Conservation (phyloP, 2,888 invertebrate genomes). For the Tineola bisselliella region DNA sequence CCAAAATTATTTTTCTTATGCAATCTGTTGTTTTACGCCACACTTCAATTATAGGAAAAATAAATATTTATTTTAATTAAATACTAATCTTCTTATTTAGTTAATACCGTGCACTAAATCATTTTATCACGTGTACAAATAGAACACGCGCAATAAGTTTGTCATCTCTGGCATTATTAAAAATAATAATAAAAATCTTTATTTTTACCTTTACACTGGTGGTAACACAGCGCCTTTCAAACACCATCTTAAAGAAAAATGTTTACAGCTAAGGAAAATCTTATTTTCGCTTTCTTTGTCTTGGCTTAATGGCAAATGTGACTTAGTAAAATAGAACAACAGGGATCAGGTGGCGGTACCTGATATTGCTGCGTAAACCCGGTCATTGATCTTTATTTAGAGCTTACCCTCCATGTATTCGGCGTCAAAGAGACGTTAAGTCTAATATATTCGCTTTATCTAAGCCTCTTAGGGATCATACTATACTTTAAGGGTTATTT, state of each 20-base stretch:
- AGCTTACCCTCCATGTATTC: not conserved
- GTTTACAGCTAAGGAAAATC: not conserved
- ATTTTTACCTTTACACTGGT: too few relatives aligned
- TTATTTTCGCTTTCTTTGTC: not conserved
- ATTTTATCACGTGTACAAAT: too few relatives aligned
- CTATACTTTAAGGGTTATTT: conserved; percentile 4
- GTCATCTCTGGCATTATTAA: too few relatives aligned
- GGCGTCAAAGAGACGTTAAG: conserved; percentile 6
- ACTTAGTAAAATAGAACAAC: not conserved
- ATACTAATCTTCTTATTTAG: too few relatives aligned
- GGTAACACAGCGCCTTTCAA: too few relatives aligned
- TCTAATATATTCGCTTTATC: conserved; percentile 13
- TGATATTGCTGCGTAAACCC: conserved; percentile 9
- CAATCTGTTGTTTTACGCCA: too few relatives aligned
- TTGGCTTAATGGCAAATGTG: not conserved
- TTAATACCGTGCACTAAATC: too few relatives aligned
- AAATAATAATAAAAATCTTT: too few relatives aligned
- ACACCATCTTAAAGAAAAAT: not conserved
- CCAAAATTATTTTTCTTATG: too few relatives aligned
- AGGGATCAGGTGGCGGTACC: conserved; percentile 1
- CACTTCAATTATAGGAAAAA: too few relatives aligned
- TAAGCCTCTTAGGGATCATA: conserved; percentile 7
- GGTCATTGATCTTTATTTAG: conserved; percentile 13
- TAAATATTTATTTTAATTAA: too few relatives aligned
- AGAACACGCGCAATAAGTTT: too few relatives aligned